Percentiles rank a stretch among this genome's conserved stretches.
Evolutionary conservation across 1,140 invertebrate genomes (phyloP).

Genomic region (Eriocheir sinensis): DNA sequence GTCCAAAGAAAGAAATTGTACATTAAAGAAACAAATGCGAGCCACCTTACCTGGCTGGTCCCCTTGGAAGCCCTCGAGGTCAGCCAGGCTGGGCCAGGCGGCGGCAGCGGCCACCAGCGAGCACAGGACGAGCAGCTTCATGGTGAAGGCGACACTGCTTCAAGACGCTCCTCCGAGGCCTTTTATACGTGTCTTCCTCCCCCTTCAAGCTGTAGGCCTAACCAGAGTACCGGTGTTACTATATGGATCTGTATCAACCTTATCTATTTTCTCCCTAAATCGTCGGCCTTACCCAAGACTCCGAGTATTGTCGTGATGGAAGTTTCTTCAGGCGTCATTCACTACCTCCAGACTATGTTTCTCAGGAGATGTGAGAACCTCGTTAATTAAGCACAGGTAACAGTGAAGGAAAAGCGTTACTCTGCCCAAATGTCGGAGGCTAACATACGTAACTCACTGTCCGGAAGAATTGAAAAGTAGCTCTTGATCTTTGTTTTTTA

Average conservation of each 20-base stretch:
- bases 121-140: constrained; percentile 46
- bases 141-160: neutral
- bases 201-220: neutral
- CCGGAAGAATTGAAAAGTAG: no score
- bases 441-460: no score
- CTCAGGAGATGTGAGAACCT: no score
- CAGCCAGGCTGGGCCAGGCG: constrained; percentile 39
- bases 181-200: constrained; percentile 12
- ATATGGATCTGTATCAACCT: neutral
- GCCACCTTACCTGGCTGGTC: constrained; percentile 16
- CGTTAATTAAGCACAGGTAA: no score
- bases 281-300: neutral
- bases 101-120: constrained; percentile 41
- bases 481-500: no score
- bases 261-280: neutral
- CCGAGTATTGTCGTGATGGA: neutral
- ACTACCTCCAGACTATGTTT: no score
- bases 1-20: neutral
- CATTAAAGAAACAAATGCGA: neutral
- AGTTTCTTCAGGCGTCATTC: neutral
- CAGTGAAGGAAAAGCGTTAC: no score
- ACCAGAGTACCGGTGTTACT: neutral
- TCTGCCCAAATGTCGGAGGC: no score
- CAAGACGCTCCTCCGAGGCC: neutral
- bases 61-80: neutral